Percentiles rank a stretch among this genome's conserved stretches.
phyloP scores from a whole-genome alignment of 2,888 invertebrate genomes.

The Agriopis marginaria region DNA sequence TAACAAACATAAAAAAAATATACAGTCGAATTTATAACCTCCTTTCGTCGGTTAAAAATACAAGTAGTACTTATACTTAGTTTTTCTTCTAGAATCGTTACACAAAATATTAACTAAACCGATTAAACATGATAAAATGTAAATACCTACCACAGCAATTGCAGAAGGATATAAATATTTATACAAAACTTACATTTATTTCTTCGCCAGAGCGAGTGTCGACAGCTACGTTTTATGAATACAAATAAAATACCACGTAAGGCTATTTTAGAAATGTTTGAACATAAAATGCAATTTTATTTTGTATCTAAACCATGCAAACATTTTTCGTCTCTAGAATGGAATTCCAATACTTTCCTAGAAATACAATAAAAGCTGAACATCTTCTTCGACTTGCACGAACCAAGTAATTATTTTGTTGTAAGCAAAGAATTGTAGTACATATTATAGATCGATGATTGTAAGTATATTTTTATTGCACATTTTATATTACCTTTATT shows the following conservation, averaged over 20 bases:
- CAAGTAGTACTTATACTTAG: no score
- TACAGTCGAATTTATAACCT: no score
- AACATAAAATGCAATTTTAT: constrained; percentile 13
- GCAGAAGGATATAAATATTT: not conserved
- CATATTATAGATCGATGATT: no score
- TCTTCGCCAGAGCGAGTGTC: not conserved
- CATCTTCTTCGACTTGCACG: not conserved
- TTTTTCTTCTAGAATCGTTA: no score
- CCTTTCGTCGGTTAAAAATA: no score
- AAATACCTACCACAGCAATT: not conserved
- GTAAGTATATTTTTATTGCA: no score
- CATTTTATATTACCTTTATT: no score
- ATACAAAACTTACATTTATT: not conserved
- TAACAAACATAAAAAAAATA: no score
- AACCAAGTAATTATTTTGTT: not conserved
- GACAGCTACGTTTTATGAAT: not conserved
- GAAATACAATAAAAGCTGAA: not conserved
- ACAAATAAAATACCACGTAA: constrained; percentile 16
- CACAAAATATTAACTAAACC: not conserved
- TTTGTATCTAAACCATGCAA: not conserved
- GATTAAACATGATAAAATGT: not conserved
- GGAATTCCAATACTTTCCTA: not conserved
- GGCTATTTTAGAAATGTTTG: constrained; percentile 3
- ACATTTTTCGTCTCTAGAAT: not conserved
- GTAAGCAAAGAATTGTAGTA: no score